Conservation (phyloP, 2,797 vertebrate species). For the Sebastes kiyomatsui region DNA sequence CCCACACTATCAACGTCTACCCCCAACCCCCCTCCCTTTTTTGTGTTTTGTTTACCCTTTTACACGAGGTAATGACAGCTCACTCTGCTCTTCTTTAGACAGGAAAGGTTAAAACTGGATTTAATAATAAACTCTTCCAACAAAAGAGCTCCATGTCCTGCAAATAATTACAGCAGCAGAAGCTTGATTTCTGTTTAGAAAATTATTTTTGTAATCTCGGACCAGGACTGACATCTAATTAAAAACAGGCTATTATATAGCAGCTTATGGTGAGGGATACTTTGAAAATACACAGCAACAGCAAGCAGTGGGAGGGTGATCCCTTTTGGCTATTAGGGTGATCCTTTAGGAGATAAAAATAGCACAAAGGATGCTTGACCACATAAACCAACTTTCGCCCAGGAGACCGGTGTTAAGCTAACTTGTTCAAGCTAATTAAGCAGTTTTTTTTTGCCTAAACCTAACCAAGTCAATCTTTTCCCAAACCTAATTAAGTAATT, state of each 20-base stretch:
- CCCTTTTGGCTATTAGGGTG: not conserved
- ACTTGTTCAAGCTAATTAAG: no score
- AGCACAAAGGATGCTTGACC: slow-evolving; percentile 14
- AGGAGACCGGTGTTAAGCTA: no score
- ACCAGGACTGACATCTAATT: slow-evolving; percentile 27
- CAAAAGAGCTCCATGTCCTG: slow-evolving; percentile 1
- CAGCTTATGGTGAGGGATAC: not conserved
- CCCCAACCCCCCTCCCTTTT: not conserved
- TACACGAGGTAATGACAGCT: slow-evolving; percentile 32
- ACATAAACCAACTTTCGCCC: not conserved
- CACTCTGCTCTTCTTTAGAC: not conserved
- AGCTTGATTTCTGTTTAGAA: not conserved
- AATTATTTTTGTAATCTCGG: not conserved
- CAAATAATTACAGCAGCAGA: not conserved
- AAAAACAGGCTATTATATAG: not conserved
- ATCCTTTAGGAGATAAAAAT: slow-evolving; percentile 17
- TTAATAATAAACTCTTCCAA: slow-evolving; percentile 35
- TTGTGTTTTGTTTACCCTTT: slow-evolving; percentile 41
- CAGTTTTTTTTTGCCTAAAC: no score
- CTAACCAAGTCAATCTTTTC: no score
- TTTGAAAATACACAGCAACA: not conserved
- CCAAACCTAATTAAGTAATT: no score
- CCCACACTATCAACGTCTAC: slow-evolving; percentile 17
- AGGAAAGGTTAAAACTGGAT: not conserved
- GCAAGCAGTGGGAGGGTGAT: not conserved